These are phyloP conservation scores for Cyphomyrus discorhynchus DNA, from an alignment of 2,113 vertebrate genomes.

Conservation along the genomic window DNA sequence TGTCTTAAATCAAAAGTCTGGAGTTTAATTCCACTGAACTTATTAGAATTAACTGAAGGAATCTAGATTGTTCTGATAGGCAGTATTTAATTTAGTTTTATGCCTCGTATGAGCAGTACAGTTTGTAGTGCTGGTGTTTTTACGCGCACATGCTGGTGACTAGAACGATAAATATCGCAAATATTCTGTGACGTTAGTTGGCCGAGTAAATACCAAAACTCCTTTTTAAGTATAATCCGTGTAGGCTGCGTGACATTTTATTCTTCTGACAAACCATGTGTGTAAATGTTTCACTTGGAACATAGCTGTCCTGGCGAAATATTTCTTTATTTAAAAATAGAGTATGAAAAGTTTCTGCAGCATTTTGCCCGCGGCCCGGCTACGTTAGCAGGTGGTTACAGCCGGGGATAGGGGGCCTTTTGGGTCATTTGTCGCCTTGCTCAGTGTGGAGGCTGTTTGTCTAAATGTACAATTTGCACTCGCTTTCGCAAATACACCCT, in stretches of 20 bases:
- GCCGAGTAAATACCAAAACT: constrained; percentile 18
- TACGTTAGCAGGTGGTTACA: background rate
- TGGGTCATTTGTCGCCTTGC: background rate
- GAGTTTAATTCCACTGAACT: background rate
- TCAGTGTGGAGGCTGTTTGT: background rate
- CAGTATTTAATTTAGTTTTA: background rate
- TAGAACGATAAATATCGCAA: background rate
- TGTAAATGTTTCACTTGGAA: constrained; percentile 45
- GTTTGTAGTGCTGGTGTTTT: background rate
- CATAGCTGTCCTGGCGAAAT: constrained; percentile 34
- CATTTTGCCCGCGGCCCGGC: background rate
- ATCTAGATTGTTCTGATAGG: background rate
- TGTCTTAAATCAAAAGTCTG: background rate
- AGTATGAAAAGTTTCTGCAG: background rate
- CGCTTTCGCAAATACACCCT: background rate
- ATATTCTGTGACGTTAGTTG: background rate
- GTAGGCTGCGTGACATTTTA: constrained; percentile 31
- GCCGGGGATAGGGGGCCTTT: background rate
- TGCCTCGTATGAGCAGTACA: background rate
- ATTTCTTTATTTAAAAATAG: constrained; percentile 19
- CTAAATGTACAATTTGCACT: background rate
- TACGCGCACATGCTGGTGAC: background rate
- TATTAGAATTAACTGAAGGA: background rate
- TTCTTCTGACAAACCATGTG: constrained; percentile 25
- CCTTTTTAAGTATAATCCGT: constrained; percentile 37